Evolutionary conservation across 53 echinoderm and acorn worm genomes (phyloP), one percentile per base, ranked within the genome.

Genomic region (Arbacia lixula): DNA sequence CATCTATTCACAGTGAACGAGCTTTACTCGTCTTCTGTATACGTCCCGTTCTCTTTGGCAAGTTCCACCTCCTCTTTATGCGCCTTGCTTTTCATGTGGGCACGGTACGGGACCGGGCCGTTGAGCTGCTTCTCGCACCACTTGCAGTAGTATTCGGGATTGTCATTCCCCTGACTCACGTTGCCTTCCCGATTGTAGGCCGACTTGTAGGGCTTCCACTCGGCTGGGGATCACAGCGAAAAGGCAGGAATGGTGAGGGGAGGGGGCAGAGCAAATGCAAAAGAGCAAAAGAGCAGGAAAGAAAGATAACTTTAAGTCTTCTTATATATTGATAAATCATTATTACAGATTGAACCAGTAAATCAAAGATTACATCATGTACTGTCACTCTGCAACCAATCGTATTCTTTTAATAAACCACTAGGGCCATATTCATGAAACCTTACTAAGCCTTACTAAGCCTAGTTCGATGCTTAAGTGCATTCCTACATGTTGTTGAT

Each of bases 51-150:
- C 51, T 91, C 88, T 39, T 76, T 88, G 10, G 93, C 93, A 8
- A 93, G 40, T 26, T 88, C 89, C 12, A 94, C 87, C 82, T 94
- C 98, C 42, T 92, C 84, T 52, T 86, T 92, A 82, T 98, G 98
- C 0, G 91, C 98, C 69, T 92, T 98, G 68, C 98, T 98, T 21
- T 40, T 36, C 85, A 94, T 94, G 71, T 98, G 98, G 30, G 98
- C 90, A 0, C 86, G 76, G 56, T 92, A 98, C 4, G 98, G 98
- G 54, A 88, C 83, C 11, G 92, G 92, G 4, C 98, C 98, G 37
- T 98, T 98, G 27, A 98, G 83, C 60, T 90, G 75, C 60, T 98
- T 98, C 1, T 90, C 82, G 60, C 98, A 98, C 6, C 90, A 40
- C 5, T 84, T 63, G 73, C 98, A 98, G 88, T 88, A 94, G 88